These are phyloP conservation scores for Homalodisca vitripennis DNA, from an alignment of 1,140 invertebrate species.

Conservation along the genomic window DNA sequence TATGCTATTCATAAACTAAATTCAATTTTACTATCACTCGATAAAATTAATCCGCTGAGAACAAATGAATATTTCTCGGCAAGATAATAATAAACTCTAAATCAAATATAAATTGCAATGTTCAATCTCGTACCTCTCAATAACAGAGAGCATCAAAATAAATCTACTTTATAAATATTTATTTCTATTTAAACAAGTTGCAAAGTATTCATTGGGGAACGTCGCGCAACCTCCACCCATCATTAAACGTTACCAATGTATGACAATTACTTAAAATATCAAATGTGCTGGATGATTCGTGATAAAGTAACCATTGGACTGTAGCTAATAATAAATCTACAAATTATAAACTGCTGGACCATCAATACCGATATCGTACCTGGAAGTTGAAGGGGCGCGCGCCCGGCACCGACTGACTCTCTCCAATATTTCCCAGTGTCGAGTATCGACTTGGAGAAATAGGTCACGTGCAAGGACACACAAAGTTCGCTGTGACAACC, in stretches of 20 bases:
- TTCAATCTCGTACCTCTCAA: no score
- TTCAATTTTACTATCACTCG: no score
- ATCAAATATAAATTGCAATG: no score
- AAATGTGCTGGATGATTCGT: neutral
- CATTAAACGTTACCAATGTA: neutral
- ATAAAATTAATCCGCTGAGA: no score
- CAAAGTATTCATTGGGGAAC: no score
- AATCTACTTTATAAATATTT: no score
- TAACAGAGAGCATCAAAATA: no score
- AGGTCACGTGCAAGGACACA: constrained; percentile 6
- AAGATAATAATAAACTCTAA: no score
- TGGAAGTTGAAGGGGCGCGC: neutral
- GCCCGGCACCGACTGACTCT: neutral
- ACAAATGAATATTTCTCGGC: no score
- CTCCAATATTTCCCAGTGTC: neutral
- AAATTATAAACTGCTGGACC: neutral
- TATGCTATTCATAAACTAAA: no score
- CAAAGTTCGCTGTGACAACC: neutral
- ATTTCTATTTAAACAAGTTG: no score
- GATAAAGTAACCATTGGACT: neutral
- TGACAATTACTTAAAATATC: neutral
- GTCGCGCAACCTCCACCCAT: neutral
- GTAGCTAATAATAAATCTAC: neutral
- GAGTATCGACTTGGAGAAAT: neutral
- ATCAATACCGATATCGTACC: no score